Evolutionary conservation across 2,113 vertebrate genomes (phyloP).

Genomic region (Delphinus delphis): DNA sequence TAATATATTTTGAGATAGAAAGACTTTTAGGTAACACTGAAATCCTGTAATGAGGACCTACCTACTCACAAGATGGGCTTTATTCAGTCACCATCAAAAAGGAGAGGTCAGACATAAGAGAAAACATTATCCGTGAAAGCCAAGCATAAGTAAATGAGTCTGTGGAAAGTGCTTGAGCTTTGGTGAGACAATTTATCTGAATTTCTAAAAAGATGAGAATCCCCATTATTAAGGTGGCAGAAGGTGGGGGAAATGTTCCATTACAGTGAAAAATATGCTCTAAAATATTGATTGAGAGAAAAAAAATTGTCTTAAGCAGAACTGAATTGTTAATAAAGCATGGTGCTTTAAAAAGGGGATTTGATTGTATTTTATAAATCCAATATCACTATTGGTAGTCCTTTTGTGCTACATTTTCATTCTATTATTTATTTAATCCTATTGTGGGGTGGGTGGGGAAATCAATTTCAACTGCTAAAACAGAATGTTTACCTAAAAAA

Average conservation of each 20-base stretch:
- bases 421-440: neutral
- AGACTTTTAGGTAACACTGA: neutral
- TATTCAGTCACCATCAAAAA: neutral
- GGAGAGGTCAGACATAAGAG: neutral
- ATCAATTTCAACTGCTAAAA: neutral
- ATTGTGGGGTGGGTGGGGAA: neutral
- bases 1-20: neutral
- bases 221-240: neutral
- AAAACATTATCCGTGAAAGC: neutral
- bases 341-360: neutral
- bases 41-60: neutral
- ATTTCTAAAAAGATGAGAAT: neutral
- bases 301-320: neutral
- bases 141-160: neutral
- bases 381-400: neutral
- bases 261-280: neutral
- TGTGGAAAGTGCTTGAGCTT: neutral
- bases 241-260: neutral
- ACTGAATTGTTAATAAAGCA: neutral
- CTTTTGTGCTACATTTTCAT: neutral
- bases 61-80: neutral
- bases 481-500: neutral
- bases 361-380: neutral
- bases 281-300: neutral
- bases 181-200: neutral